Conservation (phyloP, 2,113 vertebrate species). For the Atlantisia rogersi region DNA sequence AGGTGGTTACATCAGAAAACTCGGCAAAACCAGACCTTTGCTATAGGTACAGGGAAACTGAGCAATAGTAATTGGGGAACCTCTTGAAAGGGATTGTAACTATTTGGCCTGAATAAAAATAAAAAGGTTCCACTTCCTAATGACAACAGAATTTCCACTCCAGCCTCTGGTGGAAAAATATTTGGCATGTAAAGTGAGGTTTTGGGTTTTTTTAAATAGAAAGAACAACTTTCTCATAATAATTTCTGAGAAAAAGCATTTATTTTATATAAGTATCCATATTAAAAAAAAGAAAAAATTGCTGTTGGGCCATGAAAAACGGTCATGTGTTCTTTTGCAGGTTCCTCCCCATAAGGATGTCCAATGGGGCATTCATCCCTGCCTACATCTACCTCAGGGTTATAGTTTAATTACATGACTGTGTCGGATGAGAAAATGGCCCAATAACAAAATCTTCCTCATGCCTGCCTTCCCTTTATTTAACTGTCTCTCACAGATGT, state of each 20-base stretch:
- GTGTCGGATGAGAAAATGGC: neutral
- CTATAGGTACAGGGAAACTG: neutral
- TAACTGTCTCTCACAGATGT: neutral
- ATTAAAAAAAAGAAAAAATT: neutral
- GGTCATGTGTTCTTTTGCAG: neutral
- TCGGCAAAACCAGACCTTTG: neutral
- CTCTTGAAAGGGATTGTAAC: neutral
- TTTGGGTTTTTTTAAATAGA: neutral
- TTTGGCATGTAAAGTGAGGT: neutral
- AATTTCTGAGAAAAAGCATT: neutral
- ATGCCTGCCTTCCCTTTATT: neutral
- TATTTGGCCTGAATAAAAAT: neutral
- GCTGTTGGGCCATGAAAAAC: neutral
- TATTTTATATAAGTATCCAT: neutral
- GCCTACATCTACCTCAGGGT: neutral
- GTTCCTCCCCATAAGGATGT: neutral
- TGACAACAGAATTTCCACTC: neutral
- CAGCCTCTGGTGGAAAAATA: neutral
- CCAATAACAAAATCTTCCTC: neutral
- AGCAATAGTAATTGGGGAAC: neutral
- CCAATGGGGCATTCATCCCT: neutral
- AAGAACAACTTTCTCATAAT: neutral
- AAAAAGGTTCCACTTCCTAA: neutral
- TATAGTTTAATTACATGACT: neutral
- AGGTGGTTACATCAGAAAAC: neutral